These are phyloP conservation scores for Tachina lurida DNA, from an alignment of 2,888 invertebrate species.

Conservation along the genomic window DNA sequence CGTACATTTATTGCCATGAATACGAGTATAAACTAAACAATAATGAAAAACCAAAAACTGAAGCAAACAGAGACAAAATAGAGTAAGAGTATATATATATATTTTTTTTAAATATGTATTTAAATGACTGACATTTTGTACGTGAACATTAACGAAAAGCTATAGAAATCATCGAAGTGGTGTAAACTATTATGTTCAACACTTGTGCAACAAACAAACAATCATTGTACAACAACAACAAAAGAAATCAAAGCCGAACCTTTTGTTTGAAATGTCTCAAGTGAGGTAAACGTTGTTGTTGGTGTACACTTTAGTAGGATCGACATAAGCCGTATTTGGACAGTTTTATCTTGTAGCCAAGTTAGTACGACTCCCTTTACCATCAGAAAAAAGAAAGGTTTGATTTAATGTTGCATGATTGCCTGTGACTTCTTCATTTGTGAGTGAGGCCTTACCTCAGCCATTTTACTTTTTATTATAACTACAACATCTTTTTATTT, in stretches of 20 bases:
- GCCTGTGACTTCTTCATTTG: slow-evolving; percentile 13
- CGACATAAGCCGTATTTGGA: slow-evolving; percentile 20
- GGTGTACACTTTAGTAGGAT: neutral
- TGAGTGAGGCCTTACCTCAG: neutral
- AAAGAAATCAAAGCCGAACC: slow-evolving; percentile 46
- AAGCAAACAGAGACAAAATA: neutral
- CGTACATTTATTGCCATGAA: too few species aligned
- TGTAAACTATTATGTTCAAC: slow-evolving; percentile 66
- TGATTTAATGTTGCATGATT: slow-evolving; percentile 37
- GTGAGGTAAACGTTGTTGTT: slow-evolving; percentile 14
- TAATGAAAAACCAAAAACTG: too few species aligned
- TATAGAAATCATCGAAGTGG: slow-evolving; percentile 49
- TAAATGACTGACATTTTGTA: slow-evolving; percentile 31
- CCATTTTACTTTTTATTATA: slow-evolving; percentile 14
- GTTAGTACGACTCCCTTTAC: slow-evolving; percentile 1
- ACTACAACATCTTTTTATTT: slow-evolving; percentile 34
- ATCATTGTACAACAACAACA: slow-evolving; percentile 37
- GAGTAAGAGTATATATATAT: slow-evolving; percentile 5
- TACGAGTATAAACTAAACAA: too few species aligned
- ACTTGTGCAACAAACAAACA: slow-evolving; percentile 58
- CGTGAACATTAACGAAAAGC: slow-evolving; percentile 8
- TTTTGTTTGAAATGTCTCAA: slow-evolving; percentile 47
- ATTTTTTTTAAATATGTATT: neutral
- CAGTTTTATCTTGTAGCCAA: slow-evolving; percentile 9
- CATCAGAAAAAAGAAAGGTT: slow-evolving; percentile 55